Conservation (phyloP, 2,797 vertebrate genomes). For the Gymnoscopelus braueri region DNA sequence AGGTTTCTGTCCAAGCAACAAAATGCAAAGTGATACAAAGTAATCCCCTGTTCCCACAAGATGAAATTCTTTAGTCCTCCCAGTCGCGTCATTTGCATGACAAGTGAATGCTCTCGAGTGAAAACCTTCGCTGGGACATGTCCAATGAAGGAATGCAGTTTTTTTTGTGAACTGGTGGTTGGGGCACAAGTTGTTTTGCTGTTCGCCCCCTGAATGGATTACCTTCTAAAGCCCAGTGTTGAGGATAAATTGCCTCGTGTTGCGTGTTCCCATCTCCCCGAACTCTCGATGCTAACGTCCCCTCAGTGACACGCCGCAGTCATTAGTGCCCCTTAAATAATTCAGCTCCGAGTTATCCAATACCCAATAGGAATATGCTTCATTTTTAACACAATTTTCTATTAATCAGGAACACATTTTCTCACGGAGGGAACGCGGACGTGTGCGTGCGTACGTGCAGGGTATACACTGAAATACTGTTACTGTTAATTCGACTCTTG, state of each 20-base stretch:
- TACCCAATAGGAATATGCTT: conserved; percentile 49
- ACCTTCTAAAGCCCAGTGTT: conserved; percentile 20
- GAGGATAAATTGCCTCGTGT: conserved; percentile 37
- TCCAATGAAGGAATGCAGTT: conserved; percentile 23
- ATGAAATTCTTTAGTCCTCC: conserved; percentile 51
- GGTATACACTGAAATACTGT: no score
- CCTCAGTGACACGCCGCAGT: conserved; percentile 32
- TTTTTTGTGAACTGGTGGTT: not conserved
- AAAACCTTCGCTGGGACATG: conserved; percentile 15
- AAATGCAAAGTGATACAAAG: no score
- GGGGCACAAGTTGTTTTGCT: conserved; percentile 36
- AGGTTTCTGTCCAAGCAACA: no score
- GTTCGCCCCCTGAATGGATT: conserved; percentile 20
- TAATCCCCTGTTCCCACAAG: conserved; percentile 47
- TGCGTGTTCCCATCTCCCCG: conserved; percentile 43
- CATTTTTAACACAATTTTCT: conserved; percentile 42
- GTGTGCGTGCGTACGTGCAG: conserved; percentile 6
- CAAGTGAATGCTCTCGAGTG: conserved; percentile 9
- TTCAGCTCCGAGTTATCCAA: conserved; percentile 63
- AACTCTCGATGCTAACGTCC: conserved; percentile 11
- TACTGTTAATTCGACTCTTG: no score
- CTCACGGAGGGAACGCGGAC: conserved; percentile 10
- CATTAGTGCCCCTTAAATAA: conserved; percentile 65
- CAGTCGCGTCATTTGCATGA: conserved; percentile 16
- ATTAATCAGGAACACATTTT: conserved; percentile 41